Evolutionary conservation across 2,888 invertebrate species (phyloP).

Genomic region (Brachycybe producta): DNA sequence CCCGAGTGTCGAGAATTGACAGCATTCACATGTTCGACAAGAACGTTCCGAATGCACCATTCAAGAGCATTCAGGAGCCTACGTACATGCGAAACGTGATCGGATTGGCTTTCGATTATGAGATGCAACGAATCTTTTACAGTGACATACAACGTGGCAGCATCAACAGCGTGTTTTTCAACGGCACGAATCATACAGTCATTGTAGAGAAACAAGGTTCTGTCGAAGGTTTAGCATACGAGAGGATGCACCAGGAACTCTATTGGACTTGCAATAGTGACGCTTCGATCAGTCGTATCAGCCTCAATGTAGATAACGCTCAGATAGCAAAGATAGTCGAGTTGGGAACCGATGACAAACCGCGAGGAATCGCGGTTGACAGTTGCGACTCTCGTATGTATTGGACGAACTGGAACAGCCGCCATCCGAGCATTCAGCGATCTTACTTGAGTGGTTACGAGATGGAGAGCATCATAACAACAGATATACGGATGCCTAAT

Average conservation of each 20-base stretch:
- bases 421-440: slow-evolving; percentile 65
- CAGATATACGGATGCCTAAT: slow-evolving; percentile 74
- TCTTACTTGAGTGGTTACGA: slow-evolving; percentile 54
- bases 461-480: slow-evolving; percentile 55
- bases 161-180: slow-evolving; percentile 67
- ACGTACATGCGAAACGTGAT: slow-evolving; percentile 72
- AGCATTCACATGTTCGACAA: slow-evolving; percentile 62
- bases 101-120: slow-evolving; percentile 66
- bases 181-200: slow-evolving; percentile 57
- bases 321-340: slow-evolving; percentile 42
- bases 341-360: slow-evolving; percentile 57
- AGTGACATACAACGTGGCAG: slow-evolving; percentile 78
- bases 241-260: slow-evolving; percentile 50
- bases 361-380: slow-evolving; percentile 71
- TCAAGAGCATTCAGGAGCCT: slow-evolving; percentile 54
- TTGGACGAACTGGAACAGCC: slow-evolving; percentile 84
- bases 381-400: slow-evolving; percentile 61
- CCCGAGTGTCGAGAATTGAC: slow-evolving; percentile 65
- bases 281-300: slow-evolving; percentile 52
- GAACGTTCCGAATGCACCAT: slow-evolving; percentile 60
- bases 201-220: slow-evolving; percentile 63
- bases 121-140: slow-evolving; percentile 56
- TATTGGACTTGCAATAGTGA: slow-evolving; percentile 79
- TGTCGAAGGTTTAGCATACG: slow-evolving; percentile 75
- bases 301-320: slow-evolving; percentile 35